Evolutionary conservation across 2,113 vertebrate genomes (phyloP).

Genomic region (Aptenodytes forsteri): DNA sequence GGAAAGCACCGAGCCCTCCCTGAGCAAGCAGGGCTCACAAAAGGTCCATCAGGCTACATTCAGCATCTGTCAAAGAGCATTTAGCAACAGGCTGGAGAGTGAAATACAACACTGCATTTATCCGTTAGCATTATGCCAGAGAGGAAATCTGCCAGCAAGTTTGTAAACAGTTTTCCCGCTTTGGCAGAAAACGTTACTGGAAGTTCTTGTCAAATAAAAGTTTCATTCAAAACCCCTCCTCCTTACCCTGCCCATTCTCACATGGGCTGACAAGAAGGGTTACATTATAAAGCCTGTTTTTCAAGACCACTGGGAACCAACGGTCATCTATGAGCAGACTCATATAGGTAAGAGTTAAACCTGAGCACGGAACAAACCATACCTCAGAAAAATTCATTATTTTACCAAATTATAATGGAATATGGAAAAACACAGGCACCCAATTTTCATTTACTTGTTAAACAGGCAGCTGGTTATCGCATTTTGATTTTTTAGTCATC

Average conservation of each 20-base stretch:
- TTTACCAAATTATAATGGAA: neutral
- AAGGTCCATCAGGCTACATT: neutral
- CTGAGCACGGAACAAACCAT: neutral
- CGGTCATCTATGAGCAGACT: accelerated
- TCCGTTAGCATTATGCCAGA: neutral
- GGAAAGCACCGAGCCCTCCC: neutral
- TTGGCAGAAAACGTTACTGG: neutral
- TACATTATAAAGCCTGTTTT: neutral
- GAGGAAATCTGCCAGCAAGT: neutral
- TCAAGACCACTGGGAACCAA: neutral
- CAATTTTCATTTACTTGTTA: neutral
- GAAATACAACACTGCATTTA: neutral
- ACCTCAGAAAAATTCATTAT: neutral
- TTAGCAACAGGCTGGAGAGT: neutral
- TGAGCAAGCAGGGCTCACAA: neutral
- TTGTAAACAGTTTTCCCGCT: neutral
- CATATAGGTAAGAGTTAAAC: accelerated
- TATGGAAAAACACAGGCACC: neutral
- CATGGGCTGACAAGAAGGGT: neutral
- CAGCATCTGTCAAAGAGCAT: neutral
- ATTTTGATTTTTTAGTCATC: neutral
- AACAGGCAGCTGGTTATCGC: neutral
- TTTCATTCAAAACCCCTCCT: neutral
- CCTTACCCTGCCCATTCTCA: neutral
- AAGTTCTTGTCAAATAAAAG: neutral